A percentile compares a stretch with the other conserved stretches of the same genome.
These are phyloP conservation scores for Sternarchorhynchus goeldii DNA, from an alignment of 2,797 vertebrate genomes.

Conservation along the genomic window DNA sequence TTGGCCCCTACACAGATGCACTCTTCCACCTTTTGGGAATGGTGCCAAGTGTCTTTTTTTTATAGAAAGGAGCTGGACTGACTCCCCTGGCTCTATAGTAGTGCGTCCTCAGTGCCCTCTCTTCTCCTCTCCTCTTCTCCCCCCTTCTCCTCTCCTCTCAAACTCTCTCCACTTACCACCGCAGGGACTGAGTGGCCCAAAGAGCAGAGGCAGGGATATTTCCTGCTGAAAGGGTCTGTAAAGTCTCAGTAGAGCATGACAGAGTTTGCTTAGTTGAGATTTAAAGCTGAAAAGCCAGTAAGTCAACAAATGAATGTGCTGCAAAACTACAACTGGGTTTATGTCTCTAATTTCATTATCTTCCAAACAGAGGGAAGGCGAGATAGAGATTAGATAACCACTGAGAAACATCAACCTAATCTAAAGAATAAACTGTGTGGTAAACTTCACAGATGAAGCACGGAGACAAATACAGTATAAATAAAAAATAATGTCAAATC, in stretches of 20 bases:
- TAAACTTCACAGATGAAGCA: neutral
- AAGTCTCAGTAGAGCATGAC: slow-evolving; percentile 46
- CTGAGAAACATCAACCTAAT: neutral
- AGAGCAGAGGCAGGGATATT: slow-evolving; percentile 27
- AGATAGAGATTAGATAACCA: slow-evolving; percentile 15
- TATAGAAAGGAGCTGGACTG: slow-evolving; percentile 32
- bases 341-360: slow-evolving; percentile 19
- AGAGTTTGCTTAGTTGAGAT: slow-evolving; percentile 50
- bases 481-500: too few species aligned
- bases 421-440: neutral
- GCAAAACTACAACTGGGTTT: slow-evolving; percentile 9
- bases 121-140: neutral
- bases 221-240: slow-evolving; percentile 41
- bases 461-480: neutral
- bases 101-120: neutral
- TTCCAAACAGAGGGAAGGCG: slow-evolving; percentile 15
- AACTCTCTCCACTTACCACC: slow-evolving; percentile 21
- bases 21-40: slow-evolving; percentile 56
- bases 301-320: slow-evolving; percentile 45
- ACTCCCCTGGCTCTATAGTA: slow-evolving; percentile 36
- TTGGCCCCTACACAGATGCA: slow-evolving; percentile 31
- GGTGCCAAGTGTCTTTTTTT: slow-evolving; percentile 19
- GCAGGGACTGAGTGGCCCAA: slow-evolving; percentile 20
- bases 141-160: neutral
- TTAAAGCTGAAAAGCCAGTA: slow-evolving; percentile 39